Conservation (phyloP, 2,113 vertebrate genomes). For the Lathamus discolor region DNA sequence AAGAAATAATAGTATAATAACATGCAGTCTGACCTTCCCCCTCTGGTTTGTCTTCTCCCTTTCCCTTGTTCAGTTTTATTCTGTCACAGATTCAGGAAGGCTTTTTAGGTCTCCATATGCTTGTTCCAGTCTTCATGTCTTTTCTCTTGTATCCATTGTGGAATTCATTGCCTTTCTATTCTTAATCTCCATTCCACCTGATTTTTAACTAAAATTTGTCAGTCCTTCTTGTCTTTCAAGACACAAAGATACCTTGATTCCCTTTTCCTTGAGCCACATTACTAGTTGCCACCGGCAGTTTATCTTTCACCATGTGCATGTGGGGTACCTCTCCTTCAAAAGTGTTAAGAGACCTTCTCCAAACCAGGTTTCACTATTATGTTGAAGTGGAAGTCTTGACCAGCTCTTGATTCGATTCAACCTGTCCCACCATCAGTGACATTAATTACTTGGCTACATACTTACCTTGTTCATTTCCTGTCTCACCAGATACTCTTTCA, state of each 20-base stretch:
- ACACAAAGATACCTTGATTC: background rate
- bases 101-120: background rate
- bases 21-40: background rate
- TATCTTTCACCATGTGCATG: accelerated
- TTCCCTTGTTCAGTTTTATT: background rate
- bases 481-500: background rate
- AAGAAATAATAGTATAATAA: background rate
- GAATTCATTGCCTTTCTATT: background rate
- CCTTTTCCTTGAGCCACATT: background rate
- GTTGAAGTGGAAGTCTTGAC: background rate
- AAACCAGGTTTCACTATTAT: background rate
- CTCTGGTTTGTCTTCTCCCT: background rate
- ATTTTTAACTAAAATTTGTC: background rate
- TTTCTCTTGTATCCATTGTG: background rate
- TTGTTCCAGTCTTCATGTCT: background rate
- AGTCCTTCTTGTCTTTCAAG: background rate
- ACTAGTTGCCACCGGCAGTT: background rate
- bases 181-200: background rate
- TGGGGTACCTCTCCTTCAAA: background rate
- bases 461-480: background rate
- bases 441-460: background rate
- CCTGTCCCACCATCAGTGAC: background rate
- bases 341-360: background rate
- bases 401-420: background rate
- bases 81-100: background rate